These are phyloP conservation scores for Pseudobourletiella spinata DNA, from an alignment of 1,140 invertebrate genomes.

Conservation along the genomic window DNA sequence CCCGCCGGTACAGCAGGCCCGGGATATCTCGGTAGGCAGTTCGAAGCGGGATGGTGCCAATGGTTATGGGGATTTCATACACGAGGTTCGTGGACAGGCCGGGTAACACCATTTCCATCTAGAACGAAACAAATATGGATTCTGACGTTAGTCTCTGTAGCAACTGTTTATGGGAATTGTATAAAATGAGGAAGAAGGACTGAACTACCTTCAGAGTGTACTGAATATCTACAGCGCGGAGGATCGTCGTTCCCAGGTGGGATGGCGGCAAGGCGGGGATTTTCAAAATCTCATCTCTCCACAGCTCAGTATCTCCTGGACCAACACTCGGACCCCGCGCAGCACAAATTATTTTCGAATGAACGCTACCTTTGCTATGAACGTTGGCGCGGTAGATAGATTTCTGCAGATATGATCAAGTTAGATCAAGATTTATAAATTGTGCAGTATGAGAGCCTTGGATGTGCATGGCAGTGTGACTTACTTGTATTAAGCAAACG, in stretches of 20 bases:
- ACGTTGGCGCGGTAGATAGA: conserved; percentile 10
- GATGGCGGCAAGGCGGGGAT: conserved; percentile 22
- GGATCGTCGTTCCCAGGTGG: conserved; percentile 8
- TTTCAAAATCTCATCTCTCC: conserved; percentile 8
- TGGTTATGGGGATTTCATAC: conserved; percentile 1
- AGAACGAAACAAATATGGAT: no score
- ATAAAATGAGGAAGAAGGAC: not conserved
- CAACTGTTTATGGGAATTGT: not conserved
- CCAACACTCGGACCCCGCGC: not conserved
- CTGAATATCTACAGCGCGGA: conserved; percentile 16
- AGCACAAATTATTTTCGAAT: not conserved
- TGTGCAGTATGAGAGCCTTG: no score
- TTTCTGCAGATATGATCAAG: not conserved
- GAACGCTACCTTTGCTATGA: not conserved
- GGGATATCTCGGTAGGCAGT: not conserved
- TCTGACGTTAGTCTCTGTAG: no score
- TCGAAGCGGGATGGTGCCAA: conserved; percentile 25
- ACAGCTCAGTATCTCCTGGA: conserved; percentile 14
- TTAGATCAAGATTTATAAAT: not conserved
- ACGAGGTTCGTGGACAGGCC: conserved; percentile 15
- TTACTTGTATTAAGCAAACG: conserved; percentile 13
- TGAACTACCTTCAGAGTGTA: conserved; percentile 15
- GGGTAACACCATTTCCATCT: conserved; percentile 17
- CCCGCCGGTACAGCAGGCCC: no score
- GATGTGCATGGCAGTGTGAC: not conserved